phyloP scores from a whole-genome alignment of 30 jellyfish, hydroid and myxozoan species.

The Aurelia aurita complex sp. Pacific region DNA sequence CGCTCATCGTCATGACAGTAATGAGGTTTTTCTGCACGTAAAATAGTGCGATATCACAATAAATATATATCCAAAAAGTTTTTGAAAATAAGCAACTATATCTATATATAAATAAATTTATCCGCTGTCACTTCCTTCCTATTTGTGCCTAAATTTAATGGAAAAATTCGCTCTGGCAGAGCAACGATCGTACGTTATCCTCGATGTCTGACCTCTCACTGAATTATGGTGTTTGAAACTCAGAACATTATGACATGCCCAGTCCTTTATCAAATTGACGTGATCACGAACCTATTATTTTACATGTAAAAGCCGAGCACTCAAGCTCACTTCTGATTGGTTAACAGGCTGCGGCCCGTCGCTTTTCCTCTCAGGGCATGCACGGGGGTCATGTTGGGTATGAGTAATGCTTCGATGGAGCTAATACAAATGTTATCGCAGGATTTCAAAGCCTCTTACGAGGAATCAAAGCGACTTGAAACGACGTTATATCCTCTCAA shows the following conservation, averaged over 20 bases:
- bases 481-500: no score
- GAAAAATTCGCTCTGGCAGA: no score
- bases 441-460: no score
- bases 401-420: slow-evolving; percentile 42
- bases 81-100: no score
- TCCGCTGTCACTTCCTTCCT: no score
- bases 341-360: slow-evolving; percentile 62
- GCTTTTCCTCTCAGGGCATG: slow-evolving; percentile 66
- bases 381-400: slow-evolving; percentile 67
- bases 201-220: neutral
- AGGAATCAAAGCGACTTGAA: no score
- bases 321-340: slow-evolving; percentile 60
- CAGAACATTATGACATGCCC: slow-evolving; percentile 1
- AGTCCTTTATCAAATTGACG: slow-evolving; percentile 51
- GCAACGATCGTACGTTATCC: no score
- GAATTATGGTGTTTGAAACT: slow-evolving; percentile 2
- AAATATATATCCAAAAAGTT: neutral
- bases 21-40: slow-evolving; percentile 40
- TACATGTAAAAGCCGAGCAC: slow-evolving; percentile 58
- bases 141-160: no score
- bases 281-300: slow-evolving; percentile 53
- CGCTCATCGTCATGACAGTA: slow-evolving; percentile 68
- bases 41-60: slow-evolving; percentile 11
- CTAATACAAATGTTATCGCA: no score
- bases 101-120: no score